phyloP scores from a whole-genome alignment of 1,140 invertebrate genomes.

The Drosophila grimshawi region DNA sequence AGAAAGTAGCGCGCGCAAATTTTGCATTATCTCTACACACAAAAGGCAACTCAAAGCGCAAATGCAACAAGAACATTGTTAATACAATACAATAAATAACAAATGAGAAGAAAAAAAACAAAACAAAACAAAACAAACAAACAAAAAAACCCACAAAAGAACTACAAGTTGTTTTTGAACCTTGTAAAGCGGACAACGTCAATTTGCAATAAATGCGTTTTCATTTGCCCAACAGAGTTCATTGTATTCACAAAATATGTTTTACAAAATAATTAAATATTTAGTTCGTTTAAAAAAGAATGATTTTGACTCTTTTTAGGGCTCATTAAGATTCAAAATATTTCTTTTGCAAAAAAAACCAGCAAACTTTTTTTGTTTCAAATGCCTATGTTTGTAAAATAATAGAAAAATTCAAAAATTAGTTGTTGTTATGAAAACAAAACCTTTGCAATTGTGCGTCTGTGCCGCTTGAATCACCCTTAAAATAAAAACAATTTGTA shows the following conservation, averaged over 20 bases:
- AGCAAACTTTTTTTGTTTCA: slow-evolving; percentile 34
- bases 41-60: slow-evolving; percentile 65
- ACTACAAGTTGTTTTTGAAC: slow-evolving; percentile 70
- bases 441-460: slow-evolving; percentile 46
- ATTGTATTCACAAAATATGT: slow-evolving; percentile 40
- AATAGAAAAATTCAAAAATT: slow-evolving; percentile 27
- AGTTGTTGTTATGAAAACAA: slow-evolving; percentile 9
- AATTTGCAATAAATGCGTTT: slow-evolving; percentile 46
- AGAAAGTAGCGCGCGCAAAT: slow-evolving; percentile 41
- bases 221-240: slow-evolving; percentile 32
- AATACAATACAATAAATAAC: slow-evolving; percentile 39
- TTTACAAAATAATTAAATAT: slow-evolving; percentile 10
- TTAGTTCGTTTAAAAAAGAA: slow-evolving; percentile 65
- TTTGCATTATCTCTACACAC: slow-evolving; percentile 47
- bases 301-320: slow-evolving; percentile 83
- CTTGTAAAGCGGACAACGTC: slow-evolving; percentile 42
- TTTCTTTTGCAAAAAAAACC: slow-evolving; percentile 71
- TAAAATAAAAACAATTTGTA: slow-evolving; percentile 68
- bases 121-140: slow-evolving; percentile 16
- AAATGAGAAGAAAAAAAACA: slow-evolving; percentile 32
- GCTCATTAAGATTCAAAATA: slow-evolving; percentile 84
- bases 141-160: slow-evolving; percentile 18
- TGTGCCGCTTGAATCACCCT: slow-evolving; percentile 35
- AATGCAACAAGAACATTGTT: slow-evolving; percentile 36
- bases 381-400: slow-evolving; percentile 14